Conservation (phyloP, 2,888 invertebrate species). For the Steinernema scapterisci region DNA sequence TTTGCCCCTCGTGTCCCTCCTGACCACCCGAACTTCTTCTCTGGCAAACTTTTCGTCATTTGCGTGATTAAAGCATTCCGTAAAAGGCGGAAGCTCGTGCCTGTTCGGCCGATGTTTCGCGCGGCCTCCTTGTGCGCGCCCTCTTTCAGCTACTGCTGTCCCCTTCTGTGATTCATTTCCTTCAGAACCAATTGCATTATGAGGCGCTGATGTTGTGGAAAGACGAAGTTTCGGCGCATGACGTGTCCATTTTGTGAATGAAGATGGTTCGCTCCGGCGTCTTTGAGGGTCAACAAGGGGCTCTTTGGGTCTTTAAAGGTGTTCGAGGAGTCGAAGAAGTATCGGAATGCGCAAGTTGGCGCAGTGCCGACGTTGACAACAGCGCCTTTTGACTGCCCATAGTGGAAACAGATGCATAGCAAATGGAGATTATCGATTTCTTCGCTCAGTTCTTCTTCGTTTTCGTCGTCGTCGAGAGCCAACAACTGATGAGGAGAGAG, state of each 20-base stretch:
- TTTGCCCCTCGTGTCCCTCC: neutral
- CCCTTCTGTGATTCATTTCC: slow-evolving; percentile 4
- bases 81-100: neutral
- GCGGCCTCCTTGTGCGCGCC: slow-evolving; percentile 1
- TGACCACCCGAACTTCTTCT: neutral
- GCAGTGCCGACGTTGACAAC: neutral
- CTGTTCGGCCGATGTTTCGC: slow-evolving; percentile 7
- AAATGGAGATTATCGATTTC: slow-evolving; percentile 28
- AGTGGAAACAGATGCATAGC: slow-evolving; percentile 31
- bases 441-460: slow-evolving; percentile 9
- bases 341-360: slow-evolving; percentile 5
- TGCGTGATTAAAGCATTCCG: slow-evolving; percentile 8
- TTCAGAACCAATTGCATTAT: slow-evolving; percentile 18
- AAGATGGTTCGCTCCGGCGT: neutral
- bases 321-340: neutral
- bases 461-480: neutral
- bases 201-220: neutral
- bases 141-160: slow-evolving; percentile 7
- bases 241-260: too few relatives aligned
- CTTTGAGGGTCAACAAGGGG: neutral
- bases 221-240: neutral
- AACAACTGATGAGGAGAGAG: neutral
- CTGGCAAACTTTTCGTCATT: slow-evolving; percentile 9
- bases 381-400: slow-evolving; percentile 14
- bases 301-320: neutral